phyloP scores from a whole-genome alignment of 2,888 invertebrate genomes.

The Schizotus pectinicornis region DNA sequence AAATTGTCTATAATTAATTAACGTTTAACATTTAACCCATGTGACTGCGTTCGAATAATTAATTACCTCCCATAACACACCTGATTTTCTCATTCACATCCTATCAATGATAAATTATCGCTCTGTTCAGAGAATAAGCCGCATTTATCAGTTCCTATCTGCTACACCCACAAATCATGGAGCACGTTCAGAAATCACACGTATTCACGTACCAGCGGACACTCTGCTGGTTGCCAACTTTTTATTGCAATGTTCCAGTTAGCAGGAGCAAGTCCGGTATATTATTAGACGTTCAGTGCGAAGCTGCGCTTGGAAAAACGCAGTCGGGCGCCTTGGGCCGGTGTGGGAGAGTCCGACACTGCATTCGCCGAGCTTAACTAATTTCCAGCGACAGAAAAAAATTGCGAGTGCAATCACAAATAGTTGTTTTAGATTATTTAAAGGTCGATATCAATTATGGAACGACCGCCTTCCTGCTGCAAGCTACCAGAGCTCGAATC shows the following conservation, averaged over 20 bases:
- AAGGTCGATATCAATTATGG: constrained; percentile 4
- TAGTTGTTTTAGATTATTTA: constrained; percentile 26
- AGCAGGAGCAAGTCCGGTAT: constrained; percentile 40
- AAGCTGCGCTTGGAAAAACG: constrained; percentile 40
- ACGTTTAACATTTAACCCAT: background rate
- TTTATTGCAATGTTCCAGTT: constrained; percentile 41
- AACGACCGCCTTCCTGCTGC: too few species aligned
- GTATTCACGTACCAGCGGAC: constrained; percentile 13
- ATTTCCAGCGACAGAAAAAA: constrained; percentile 31
- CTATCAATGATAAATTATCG: constrained; percentile 35
- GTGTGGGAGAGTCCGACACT: constrained; percentile 42
- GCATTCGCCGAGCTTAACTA: constrained; percentile 24
- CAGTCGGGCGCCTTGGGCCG: constrained; percentile 37
- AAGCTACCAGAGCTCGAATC: too few species aligned
- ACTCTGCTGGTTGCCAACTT: constrained; percentile 1
- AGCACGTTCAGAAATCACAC: constrained; percentile 41
- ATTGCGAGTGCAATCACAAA: constrained; percentile 32
- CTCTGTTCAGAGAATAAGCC: constrained; percentile 29
- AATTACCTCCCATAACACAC: constrained; percentile 21
- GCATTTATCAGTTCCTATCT: constrained; percentile 38
- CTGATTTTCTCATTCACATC: constrained; percentile 25
- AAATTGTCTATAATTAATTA: too few species aligned
- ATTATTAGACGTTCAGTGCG: constrained; percentile 45
- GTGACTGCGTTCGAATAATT: constrained; percentile 19
- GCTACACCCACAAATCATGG: constrained; percentile 44